Base-by-base conservation (phyloP, 2,888 invertebrate genomes). In the Gasteruption jaculator region DNA sequence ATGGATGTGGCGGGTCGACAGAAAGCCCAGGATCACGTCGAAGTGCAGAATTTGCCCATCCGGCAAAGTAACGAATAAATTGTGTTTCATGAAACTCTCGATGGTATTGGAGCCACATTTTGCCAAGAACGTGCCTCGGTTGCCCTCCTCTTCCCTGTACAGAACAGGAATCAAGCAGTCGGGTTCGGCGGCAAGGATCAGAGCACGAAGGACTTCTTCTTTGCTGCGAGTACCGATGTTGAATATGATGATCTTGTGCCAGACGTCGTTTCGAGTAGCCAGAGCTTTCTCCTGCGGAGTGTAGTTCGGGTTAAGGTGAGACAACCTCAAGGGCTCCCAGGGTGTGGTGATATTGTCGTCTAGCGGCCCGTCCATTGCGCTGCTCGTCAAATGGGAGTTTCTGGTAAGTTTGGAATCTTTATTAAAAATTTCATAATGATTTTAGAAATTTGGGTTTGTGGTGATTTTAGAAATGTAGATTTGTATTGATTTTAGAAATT, bases 201-300 rank as follows among this genome's bases (percentile, higher is more conserved):
- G 22, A 0, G 56, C 44, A 21, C 59, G 60, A 5, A 71, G 36
- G 12, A 69, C 29, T 8, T 49, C 34, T 4, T 39, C 40, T 40
- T 58, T 57, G 2, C 56, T 54, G 6, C 51, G 49, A 4, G 49
- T 42, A n/a, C 45, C 54, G 4, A 54, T 46, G 11, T 61, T 51
- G 12, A 52, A 66, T 12, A 71, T 32, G 32, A 71, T 63, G 18
- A 69, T 70, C 45, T 71, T 71, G 36, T 71, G 70, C 61, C 66
- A 68, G 2, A 67, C 45, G 44, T 68, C 63, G 27, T 59, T 57
- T 11, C 63, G 48, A 4, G 58, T 48, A 5, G 65, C 60, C n/a
- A 68, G 41, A 5, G 47, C 37, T 1, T 56, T 41, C 37, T 65
- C 66, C 12, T 55, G 43, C 2, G 32, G 39, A 5, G 43, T 54